These are phyloP conservation scores for Calyptommatus sinebrachiatus DNA, from an alignment of 2,113 vertebrate species.

Conservation along the genomic window DNA sequence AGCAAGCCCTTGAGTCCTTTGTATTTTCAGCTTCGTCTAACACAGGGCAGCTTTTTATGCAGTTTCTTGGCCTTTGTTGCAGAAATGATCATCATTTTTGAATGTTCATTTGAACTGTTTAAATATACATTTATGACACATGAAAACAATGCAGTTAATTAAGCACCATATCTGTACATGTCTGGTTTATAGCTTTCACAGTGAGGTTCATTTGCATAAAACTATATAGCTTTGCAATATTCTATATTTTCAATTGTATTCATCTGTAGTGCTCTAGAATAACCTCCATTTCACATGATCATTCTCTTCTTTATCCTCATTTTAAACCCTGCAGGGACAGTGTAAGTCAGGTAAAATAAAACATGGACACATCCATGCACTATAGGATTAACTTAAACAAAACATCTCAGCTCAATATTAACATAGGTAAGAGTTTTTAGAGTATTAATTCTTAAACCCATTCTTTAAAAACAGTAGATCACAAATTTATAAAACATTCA, in stretches of 20 bases:
- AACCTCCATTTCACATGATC: neutral
- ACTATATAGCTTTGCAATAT: neutral
- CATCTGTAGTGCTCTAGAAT: neutral
- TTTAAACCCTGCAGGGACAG: neutral
- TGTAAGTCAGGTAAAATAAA: no score
- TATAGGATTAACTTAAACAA: neutral
- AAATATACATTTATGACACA: conserved; percentile 19
- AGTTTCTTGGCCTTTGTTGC: neutral
- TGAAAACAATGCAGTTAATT: conserved; percentile 32
- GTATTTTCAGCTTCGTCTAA: neutral
- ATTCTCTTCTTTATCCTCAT: neutral
- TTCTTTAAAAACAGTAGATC: no score
- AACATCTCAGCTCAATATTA: neutral
- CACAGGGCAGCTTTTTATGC: neutral
- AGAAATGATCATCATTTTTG: conserved; percentile 1
- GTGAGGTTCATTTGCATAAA: conserved; percentile 16
- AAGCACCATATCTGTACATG: conserved; percentile 9
- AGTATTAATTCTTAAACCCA: no score
- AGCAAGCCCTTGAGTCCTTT: neutral
- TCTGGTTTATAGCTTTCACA: neutral
- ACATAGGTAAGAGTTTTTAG: neutral
- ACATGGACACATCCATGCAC: neutral
- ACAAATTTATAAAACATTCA: no score
- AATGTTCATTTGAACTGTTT: conserved; percentile 4
- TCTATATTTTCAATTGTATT: neutral